Conservation (phyloP, 2,888 invertebrate species). For the Harpagoxenus sublaevis region DNA sequence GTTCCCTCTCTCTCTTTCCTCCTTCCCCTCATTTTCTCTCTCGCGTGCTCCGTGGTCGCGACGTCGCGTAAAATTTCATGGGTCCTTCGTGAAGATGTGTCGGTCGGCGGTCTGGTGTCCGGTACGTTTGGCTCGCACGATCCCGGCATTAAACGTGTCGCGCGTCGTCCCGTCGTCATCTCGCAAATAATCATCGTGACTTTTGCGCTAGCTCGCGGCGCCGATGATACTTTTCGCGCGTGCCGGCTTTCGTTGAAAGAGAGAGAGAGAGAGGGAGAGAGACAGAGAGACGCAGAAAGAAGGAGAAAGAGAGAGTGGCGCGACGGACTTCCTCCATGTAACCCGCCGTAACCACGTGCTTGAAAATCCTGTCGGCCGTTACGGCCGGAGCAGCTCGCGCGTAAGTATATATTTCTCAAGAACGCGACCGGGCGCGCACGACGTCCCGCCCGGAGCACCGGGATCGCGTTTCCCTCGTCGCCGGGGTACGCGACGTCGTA, state of each 20-base stretch:
- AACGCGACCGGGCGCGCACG: neutral
- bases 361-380: constrained; percentile 42
- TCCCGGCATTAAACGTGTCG: neutral
- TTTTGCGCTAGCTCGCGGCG: neutral
- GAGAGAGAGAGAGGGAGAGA: neutral
- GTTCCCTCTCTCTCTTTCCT: neutral
- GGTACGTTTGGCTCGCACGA: neutral
- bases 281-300: neutral
- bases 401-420: neutral
- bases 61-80: constrained; percentile 38
- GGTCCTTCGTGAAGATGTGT: neutral
- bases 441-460: too few relatives aligned
- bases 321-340: constrained; percentile 42
- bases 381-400: neutral
- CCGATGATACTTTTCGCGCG: constrained; percentile 4
- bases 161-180: too few relatives aligned
- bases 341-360: constrained; percentile 52
- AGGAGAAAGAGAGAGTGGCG: neutral
- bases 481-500: neutral
- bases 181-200: neutral
- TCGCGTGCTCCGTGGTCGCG: neutral
- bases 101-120: neutral
- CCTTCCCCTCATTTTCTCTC: neutral
- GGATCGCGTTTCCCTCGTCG: neutral
- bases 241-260: constrained; percentile 27